Evolutionary conservation across 2,797 vertebrate species (phyloP).

Genomic region (Cacajao melanocephalus): DNA sequence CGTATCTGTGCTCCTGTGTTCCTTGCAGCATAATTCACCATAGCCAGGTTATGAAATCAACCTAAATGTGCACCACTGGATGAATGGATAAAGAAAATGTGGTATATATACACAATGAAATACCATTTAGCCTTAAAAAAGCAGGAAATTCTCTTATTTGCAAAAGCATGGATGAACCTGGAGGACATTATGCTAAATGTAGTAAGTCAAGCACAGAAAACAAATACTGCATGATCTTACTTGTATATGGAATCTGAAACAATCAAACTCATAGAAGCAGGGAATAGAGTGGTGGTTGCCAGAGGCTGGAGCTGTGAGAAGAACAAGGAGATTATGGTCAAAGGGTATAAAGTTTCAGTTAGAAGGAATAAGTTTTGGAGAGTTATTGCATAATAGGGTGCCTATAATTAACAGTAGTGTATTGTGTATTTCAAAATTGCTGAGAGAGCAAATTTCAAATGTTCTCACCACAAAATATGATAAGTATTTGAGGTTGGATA

Average conservation of each 20-base stretch:
- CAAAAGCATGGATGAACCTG: not conserved
- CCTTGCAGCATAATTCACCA: not conserved
- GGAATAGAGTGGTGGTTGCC: too few species aligned
- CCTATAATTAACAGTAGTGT: not conserved
- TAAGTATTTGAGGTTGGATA: not conserved
- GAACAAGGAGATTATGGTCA: not conserved
- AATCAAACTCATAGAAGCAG: not conserved
- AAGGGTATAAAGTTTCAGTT: not conserved
- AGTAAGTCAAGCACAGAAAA: not conserved
- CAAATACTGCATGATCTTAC: not conserved
- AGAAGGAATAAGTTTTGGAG: not conserved
- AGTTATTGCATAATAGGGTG: too few species aligned
- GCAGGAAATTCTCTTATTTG: not conserved
- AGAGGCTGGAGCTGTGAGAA: not conserved
- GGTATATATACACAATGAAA: not conserved
- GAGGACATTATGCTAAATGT: not conserved
- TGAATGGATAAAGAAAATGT: not conserved
- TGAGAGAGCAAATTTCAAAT: not conserved
- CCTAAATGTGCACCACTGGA: not conserved
- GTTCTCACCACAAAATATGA: not conserved
- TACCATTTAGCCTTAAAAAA: not conserved
- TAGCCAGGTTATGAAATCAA: not conserved
- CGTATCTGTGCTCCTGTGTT: not conserved
- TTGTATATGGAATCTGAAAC: not conserved
- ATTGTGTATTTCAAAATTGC: not conserved